phyloP scores from a whole-genome alignment of 2,113 vertebrate genomes.

The Rhodinocichla rosea region DNA sequence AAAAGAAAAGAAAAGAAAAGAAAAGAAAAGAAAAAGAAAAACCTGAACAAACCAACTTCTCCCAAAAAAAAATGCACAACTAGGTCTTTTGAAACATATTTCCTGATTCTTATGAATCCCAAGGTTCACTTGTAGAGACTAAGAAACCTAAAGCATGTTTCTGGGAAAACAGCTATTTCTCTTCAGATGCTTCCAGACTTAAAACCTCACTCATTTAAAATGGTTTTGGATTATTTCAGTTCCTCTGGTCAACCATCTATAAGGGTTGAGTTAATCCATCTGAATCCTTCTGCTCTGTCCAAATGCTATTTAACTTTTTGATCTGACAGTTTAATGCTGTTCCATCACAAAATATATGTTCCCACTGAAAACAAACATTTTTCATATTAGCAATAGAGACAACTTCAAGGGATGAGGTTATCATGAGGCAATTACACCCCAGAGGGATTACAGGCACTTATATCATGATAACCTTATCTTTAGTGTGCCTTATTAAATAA shows the following conservation, averaged over 20 bases:
- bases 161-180: constrained; percentile 11
- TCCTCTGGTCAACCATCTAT: neutral
- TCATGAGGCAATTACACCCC: constrained; percentile 55
- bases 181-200: constrained; percentile 22
- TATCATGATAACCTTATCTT: constrained; percentile 64
- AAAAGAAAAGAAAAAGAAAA: neutral
- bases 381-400: constrained; percentile 48
- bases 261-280: constrained; percentile 46
- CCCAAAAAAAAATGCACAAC: too few relatives aligned
- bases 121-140: neutral
- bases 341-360: constrained; percentile 60
- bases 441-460: constrained; percentile 53
- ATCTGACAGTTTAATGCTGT: constrained; percentile 62
- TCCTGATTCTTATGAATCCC: neutral
- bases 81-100: neutral
- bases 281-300: constrained; percentile 44
- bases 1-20: neutral
- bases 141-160: constrained; percentile 2
- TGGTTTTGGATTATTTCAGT: neutral
- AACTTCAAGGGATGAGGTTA: constrained; percentile 63
- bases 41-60: neutral
- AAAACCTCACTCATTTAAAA: constrained; percentile 8
- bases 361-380: constrained; percentile 59
- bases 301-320: constrained; percentile 57
- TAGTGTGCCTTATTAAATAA: constrained; percentile 52